These are phyloP conservation scores for Caenorhabditis japonica DNA, from an alignment of 2,888 invertebrate genomes.

Conservation along the genomic window DNA sequence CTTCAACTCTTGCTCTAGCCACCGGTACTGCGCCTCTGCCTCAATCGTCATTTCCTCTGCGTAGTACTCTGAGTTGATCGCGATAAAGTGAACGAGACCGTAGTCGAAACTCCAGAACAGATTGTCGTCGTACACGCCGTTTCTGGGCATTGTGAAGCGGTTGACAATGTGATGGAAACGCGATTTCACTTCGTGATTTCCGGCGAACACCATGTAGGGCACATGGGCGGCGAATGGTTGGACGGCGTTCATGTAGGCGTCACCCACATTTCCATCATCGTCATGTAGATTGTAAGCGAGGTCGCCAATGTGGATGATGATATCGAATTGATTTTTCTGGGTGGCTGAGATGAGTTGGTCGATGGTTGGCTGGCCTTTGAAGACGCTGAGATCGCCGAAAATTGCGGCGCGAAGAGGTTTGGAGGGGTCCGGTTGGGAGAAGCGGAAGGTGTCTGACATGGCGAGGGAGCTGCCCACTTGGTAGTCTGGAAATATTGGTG, in stretches of 20 bases:
- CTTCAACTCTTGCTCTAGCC: slow-evolving; percentile 72
- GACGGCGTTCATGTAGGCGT: slow-evolving; percentile 56
- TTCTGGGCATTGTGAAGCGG: slow-evolving; percentile 91
- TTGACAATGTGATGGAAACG: slow-evolving; percentile 94
- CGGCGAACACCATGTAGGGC: slow-evolving; percentile 87
- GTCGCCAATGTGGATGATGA: slow-evolving; percentile 83
- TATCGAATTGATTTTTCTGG: slow-evolving; percentile 81
- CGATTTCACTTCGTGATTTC: slow-evolving; percentile 81
- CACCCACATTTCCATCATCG: slow-evolving; percentile 84
- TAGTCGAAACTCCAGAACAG: slow-evolving; percentile 82
- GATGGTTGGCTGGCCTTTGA: slow-evolving; percentile 87
- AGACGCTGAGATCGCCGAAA: slow-evolving; percentile 94
- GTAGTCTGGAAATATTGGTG: slow-evolving; percentile 63
- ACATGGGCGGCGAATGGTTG: slow-evolving; percentile 79
- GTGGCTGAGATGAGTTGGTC: slow-evolving; percentile 88
- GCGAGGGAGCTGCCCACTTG: slow-evolving; percentile 65
- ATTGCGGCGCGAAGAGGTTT: slow-evolving; percentile 81
- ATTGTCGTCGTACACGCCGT: slow-evolving; percentile 74
- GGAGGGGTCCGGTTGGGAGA: slow-evolving; percentile 59
- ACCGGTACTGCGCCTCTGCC: slow-evolving; percentile 77
- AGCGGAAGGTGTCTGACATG: slow-evolving; percentile 63
- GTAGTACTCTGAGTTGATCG: slow-evolving; percentile 92
- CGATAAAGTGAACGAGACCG: slow-evolving; percentile 90
- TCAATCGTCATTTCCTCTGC: slow-evolving; percentile 89
- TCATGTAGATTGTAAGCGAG: slow-evolving; percentile 92